Evolutionary conservation across 2,797 vertebrate species (phyloP), one percentile per base, ranked within the genome.

Genomic region (Tenualosa ilisha): DNA sequence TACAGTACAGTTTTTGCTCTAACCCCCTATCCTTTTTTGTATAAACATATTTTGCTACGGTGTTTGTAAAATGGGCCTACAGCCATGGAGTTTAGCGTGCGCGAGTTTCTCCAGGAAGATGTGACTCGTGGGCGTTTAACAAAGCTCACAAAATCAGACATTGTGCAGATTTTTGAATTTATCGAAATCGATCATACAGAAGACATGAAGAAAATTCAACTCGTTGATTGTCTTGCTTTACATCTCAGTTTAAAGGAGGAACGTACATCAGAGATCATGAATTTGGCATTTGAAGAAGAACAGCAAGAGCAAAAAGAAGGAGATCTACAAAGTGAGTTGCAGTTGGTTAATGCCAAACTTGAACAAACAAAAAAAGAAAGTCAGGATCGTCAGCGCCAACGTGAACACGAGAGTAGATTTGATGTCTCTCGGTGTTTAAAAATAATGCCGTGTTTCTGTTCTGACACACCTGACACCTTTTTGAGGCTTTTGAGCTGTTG

Each of bases 401-500:
- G 56, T 20, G 56, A 59, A 4, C 51, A 53, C 6, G 2, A 53
- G 2, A 15, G 8, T 5, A 53, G 51, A 53, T 11, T 53, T 53
- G 56, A 59, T 59, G 17, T 59, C 1, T 59, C 56, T 20, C 2
- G 2, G 2, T 59, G 56, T 59, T 59, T 59, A 59, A 59, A n/a
- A 20, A 59, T 59, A 20, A 59, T 59, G 56, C 56, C 56, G 3
- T 13, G 56, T 6, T 59, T 59, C 20, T 59, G 56, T 59, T n/a
- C 56, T 0, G 56, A 59, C 0, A 20, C 56, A 59, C 56, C 56
- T 20, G 56, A 82, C 85, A n/a, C 2, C 31, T 53, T 81, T 84
- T 46, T 12, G 17, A 59, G 6, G 54, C 31, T 84, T 86, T 83
- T 3, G 63, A 53, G 61, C 49, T 86, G 49, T 43, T 6, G 82